A percentile compares a stretch with the other conserved stretches of the same genome.
These are phyloP conservation scores for Erythrocercus mccallii DNA, from an alignment of 2,113 vertebrate genomes.

Conservation along the genomic window DNA sequence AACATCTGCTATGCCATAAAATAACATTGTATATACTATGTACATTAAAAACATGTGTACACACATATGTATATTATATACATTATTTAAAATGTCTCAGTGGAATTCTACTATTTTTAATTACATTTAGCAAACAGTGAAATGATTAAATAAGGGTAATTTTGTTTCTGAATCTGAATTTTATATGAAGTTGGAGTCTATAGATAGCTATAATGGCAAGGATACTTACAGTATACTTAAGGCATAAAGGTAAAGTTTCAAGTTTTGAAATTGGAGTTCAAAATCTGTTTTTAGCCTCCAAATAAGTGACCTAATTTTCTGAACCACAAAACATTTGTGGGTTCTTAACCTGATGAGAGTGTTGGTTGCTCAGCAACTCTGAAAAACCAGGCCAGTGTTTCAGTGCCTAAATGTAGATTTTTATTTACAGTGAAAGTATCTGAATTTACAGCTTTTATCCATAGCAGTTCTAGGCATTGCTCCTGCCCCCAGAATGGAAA, in stretches of 20 bases:
- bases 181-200: not conserved
- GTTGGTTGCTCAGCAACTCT: conserved; percentile 42
- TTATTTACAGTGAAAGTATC: not conserved
- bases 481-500: not conserved
- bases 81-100: conserved; percentile 47
- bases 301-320: conserved; percentile 15
- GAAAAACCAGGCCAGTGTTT: not conserved
- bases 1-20: conserved; percentile 80
- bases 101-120: conserved; percentile 60
- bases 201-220: not conserved
- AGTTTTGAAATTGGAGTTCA: not conserved
- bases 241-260: not conserved
- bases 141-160: conserved; percentile 35
- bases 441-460: not conserved
- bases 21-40: conserved; percentile 61
- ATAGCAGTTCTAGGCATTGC: not conserved
- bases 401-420: not conserved
- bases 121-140: conserved; percentile 48
- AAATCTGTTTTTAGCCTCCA: not conserved
- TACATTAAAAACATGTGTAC: conserved; percentile 68
- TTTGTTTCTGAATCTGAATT: not conserved
- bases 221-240: not conserved
- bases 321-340: not conserved
- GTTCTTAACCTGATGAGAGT: not conserved
- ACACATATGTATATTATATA: conserved; percentile 26